Percentiles rank a stretch among this genome's conserved stretches.
phyloP scores from a whole-genome alignment of 2,797 vertebrate species.

The Sitta carolinensis region DNA sequence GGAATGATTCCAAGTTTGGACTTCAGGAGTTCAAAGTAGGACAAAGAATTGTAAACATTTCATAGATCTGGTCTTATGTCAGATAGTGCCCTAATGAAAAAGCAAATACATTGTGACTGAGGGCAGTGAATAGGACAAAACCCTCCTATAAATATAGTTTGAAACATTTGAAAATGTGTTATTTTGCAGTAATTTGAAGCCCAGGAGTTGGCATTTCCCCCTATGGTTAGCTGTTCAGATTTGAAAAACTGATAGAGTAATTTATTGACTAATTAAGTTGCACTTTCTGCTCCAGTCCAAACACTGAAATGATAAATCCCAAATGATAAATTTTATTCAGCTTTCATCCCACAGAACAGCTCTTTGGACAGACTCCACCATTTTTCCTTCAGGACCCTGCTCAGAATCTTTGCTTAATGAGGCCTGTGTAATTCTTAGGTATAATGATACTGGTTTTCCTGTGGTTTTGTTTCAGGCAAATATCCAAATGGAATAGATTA shows the following conservation, averaged over 20 bases:
- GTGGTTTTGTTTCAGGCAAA: neutral
- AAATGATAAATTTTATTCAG: neutral
- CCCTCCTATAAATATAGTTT: rapidly evolving
- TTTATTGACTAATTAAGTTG: neutral
- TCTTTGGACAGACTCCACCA: neutral
- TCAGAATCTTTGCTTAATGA: neutral
- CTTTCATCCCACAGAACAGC: neutral
- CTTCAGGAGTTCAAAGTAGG: neutral
- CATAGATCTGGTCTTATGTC: neutral
- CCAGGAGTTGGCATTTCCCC: neutral
- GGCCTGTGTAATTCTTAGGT: neutral
- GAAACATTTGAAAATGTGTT: neutral
- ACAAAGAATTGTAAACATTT: neutral
- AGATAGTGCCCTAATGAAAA: neutral
- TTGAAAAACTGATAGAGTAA: neutral
- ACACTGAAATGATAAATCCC: neutral
- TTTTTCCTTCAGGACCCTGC: neutral
- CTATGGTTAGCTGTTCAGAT: neutral
- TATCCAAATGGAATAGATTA: neutral
- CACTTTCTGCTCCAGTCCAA: neutral
- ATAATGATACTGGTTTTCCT: neutral
- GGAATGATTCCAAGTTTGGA: neutral
- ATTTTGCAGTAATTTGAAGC: neutral
- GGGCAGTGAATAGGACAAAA: neutral
- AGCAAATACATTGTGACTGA: conserved; percentile 11